Percentiles rank a stretch among this genome's conserved stretches.
phyloP scores from a whole-genome alignment of 2,797 vertebrate species.

The Gobio occitaniae region DNA sequence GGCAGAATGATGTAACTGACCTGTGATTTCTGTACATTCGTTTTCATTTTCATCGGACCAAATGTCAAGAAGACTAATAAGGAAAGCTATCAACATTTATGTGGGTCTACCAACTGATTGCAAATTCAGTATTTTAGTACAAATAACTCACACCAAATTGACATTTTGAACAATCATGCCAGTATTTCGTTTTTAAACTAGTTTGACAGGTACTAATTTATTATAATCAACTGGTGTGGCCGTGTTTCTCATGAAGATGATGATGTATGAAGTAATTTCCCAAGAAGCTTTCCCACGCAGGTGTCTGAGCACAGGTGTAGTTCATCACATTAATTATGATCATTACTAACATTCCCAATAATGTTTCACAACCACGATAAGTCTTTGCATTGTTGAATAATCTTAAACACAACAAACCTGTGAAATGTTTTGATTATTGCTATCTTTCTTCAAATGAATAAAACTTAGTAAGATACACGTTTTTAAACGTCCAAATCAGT shows the following conservation, averaged over 20 bases:
- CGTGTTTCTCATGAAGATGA: background rate
- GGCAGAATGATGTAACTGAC: slow-evolving; percentile 18
- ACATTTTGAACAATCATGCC: background rate
- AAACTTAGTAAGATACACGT: background rate
- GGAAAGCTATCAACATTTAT: background rate
- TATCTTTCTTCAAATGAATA: background rate
- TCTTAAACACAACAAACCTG: background rate
- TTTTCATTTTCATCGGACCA: background rate
- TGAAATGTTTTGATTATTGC: background rate
- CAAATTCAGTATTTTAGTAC: background rate
- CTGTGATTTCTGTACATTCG: background rate
- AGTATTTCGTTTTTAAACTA: background rate
- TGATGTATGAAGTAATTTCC: background rate
- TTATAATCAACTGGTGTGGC: background rate
- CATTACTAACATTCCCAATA: background rate
- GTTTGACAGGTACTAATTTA: background rate
- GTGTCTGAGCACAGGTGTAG: background rate
- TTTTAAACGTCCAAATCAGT: slow-evolving; percentile 2
- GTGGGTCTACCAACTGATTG: background rate
- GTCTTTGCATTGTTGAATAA: background rate
- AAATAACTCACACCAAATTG: background rate
- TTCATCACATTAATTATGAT: background rate
- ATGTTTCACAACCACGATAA: background rate
- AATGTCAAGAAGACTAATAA: background rate
- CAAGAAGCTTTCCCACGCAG: background rate